These are phyloP conservation scores for Mimumesa dahlbomi DNA, from an alignment of 2,888 invertebrate species.

Conservation along the genomic window DNA sequence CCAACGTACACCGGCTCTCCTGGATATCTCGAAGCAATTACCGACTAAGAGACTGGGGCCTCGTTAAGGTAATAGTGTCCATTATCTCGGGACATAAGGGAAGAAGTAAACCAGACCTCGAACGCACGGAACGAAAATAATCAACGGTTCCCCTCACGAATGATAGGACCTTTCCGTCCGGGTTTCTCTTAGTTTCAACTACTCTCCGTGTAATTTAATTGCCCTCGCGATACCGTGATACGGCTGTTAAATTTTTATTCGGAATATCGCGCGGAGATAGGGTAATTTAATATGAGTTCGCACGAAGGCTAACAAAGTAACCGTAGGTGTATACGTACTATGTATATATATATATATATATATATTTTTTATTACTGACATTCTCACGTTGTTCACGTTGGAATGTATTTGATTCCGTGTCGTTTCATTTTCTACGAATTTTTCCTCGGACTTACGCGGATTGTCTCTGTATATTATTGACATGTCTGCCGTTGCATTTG, in stretches of 20 bases:
- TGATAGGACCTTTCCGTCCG: conserved; percentile 39
- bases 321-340: too few relatives aligned
- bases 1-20: conserved; percentile 58
- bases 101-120: conserved; percentile 76
- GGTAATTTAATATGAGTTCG: too few relatives aligned
- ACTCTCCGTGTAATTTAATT: not conserved
- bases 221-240: not conserved
- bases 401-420: too few relatives aligned
- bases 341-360: too few relatives aligned
- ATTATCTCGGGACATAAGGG: conserved; percentile 76
- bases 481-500: too few relatives aligned
- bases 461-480: too few relatives aligned
- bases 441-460: too few relatives aligned
- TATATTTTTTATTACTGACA: too few relatives aligned
- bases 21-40: conserved; percentile 79
- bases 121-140: conserved; percentile 68
- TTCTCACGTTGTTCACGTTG: too few relatives aligned
- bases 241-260: not conserved
- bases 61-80: conserved; percentile 79
- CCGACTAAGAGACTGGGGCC: conserved; percentile 77
- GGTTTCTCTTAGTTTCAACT: not conserved
- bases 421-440: too few relatives aligned
- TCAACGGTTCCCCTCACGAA: conserved; percentile 59
- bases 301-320: too few relatives aligned
- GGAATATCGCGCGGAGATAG: too few relatives aligned